Evolutionary conservation across 2,797 vertebrate genomes (phyloP), one percentile per base, ranked within the genome.

Genomic region (Micropoecilia bifurca): DNA sequence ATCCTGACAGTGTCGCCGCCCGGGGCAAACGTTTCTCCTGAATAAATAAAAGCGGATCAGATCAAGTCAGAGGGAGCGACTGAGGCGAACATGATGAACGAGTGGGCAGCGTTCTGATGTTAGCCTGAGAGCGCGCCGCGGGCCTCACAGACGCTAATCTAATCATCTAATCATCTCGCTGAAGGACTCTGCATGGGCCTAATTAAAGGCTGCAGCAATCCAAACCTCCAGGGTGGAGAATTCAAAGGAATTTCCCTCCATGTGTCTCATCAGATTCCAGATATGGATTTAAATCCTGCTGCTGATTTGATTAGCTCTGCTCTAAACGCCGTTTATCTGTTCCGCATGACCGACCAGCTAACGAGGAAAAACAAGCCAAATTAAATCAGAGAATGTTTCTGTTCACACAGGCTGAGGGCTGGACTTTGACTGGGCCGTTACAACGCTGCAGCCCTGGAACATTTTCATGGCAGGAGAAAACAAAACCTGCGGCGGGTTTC

Each of bases 241-340:
- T 45, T 71, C 57, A 48, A 55, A 74, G 20, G 22, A 74, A 78
- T 81, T 25, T 66, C 28, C 2, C 14, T 6, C 39, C 45, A 8
- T 72, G 74, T 53, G 74, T 75, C 68, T 41, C 14, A 28, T 45
- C 36, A 43, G 69, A 22, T 75, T 75, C 30, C 1, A 59, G 71
- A 79, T 73, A 61, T 73, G 45, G 16, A 72, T 74, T 20, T 50
- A 47, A 75, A 82, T 55, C 18, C 28, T 55, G 68, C 10, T 16
- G 55, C n/a, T 57, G 18, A 78, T 59, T 46, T 9, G 20, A 68
- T 61, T 57, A 6, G 25, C 39, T 59, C 30, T 39, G 18, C 36
- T 39, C 39, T 47, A 79, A 83, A 81, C 9, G n/a, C 30, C 28
- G 14, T 74, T 79, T 46, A 76, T 71, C 59, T 76, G 4, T 71